Percentiles rank a stretch among this genome's conserved stretches.
These are phyloP conservation scores for Saccopteryx bilineata DNA, from an alignment of 2,113 vertebrate species.

Conservation along the genomic window DNA sequence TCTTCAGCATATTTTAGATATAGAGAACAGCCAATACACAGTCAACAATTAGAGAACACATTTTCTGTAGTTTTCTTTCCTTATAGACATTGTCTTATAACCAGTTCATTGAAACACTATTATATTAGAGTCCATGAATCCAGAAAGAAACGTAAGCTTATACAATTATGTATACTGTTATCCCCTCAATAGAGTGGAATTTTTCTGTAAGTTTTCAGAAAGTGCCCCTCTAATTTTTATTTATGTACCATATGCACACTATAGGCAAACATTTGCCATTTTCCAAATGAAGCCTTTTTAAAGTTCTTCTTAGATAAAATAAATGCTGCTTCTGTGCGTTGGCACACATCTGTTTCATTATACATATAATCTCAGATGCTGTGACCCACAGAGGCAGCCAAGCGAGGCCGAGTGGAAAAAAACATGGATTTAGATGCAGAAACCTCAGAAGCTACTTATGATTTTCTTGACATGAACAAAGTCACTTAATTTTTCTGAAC, in stretches of 20 bases:
- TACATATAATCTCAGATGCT: background rate
- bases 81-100: slow-evolving; percentile 37
- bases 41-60: slow-evolving; percentile 25
- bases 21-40: background rate
- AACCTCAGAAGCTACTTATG: background rate
- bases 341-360: background rate
- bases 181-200: background rate
- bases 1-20: slow-evolving; percentile 23
- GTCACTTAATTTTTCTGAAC: slow-evolving; percentile 43
- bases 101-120: slow-evolving; percentile 22
- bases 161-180: background rate
- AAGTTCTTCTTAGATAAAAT: slow-evolving; percentile 51
- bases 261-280: slow-evolving; percentile 18
- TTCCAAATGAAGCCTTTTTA: slow-evolving; percentile 43
- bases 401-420: background rate
- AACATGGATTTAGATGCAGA: background rate
- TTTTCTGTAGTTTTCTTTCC: background rate
- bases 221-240: background rate
- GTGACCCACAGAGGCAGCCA: background rate
- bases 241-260: background rate
- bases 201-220: slow-evolving; percentile 31
- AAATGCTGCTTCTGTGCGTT: background rate
- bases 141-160: slow-evolving; percentile 15
- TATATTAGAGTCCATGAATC: background rate
- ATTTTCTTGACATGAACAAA: slow-evolving; percentile 23